Conservation (phyloP, 2,797 vertebrate genomes). For the Aldrovandia affinis region DNA sequence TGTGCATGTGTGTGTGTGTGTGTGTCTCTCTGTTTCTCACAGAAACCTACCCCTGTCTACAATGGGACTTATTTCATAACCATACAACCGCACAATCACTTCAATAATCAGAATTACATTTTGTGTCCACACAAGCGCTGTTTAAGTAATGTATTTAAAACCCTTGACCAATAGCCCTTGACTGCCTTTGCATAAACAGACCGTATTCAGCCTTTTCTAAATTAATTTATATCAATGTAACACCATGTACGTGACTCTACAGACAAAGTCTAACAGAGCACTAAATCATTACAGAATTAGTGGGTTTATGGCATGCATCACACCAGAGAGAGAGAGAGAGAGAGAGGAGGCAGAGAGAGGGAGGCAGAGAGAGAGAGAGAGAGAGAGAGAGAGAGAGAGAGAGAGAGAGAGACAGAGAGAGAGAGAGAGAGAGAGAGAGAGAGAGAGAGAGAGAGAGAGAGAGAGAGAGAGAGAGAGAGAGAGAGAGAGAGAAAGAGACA, state of each 20-base stretch:
- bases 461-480: too few species aligned
- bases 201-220: neutral
- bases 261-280: neutral
- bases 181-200: neutral
- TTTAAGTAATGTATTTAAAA: neutral
- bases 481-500: too few species aligned
- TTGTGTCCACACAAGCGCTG: conserved; percentile 15
- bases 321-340: too few species aligned
- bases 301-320: too few species aligned
- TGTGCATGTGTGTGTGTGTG: neutral
- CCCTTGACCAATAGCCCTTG: neutral
- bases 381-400: too few species aligned
- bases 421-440: too few species aligned
- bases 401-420: too few species aligned
- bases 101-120: neutral
- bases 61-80: conserved; percentile 27
- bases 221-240: neutral
- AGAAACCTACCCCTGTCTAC: neutral
- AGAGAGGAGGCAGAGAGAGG: too few species aligned
- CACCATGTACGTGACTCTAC: neutral
- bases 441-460: too few species aligned
- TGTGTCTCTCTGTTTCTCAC: neutral
- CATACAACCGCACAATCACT: neutral
- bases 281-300: neutral
- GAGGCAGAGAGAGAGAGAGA: too few species aligned